Percentiles rank a stretch among this genome's conserved stretches.
These are phyloP conservation scores for Enoplolaimus lenunculus DNA, from an alignment of 2,888 invertebrate genomes.

Conservation along the genomic window DNA sequence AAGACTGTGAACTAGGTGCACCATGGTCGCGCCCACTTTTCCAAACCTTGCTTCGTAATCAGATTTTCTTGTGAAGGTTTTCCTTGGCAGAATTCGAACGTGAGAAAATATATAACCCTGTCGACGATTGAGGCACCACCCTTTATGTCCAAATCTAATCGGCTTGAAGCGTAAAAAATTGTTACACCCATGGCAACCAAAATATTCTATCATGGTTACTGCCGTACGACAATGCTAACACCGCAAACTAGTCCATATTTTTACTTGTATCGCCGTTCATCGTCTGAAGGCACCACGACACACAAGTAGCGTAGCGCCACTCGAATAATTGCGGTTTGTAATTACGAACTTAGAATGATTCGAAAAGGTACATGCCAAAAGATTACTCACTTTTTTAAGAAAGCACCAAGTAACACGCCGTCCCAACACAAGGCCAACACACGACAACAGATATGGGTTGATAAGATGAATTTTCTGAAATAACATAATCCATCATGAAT, in stretches of 20 bases:
- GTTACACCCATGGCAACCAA: neutral
- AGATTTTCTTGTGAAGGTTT: neutral
- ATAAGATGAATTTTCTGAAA: conserved; percentile 86
- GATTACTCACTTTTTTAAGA: conserved; percentile 47
- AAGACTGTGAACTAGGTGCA: neutral
- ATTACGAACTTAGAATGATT: no score
- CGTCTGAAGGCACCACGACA: no score
- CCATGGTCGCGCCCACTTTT: neutral
- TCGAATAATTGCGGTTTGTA: no score
- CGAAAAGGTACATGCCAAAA: no score
- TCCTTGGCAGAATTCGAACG: no score
- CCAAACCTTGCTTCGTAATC: neutral
- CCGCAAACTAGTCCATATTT: no score
- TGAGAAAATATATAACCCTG: neutral
- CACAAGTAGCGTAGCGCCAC: no score
- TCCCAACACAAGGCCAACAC: conserved; percentile 64
- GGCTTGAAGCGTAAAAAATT: neutral
- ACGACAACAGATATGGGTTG: conserved; percentile 67
- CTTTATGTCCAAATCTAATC: neutral
- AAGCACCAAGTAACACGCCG: conserved; percentile 58
- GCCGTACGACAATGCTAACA: no score
- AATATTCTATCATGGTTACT: neutral
- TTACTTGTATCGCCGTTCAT: no score
- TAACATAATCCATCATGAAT: conserved; percentile 19
- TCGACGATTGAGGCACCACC: neutral